A percentile compares a stretch with the other conserved stretches of the same genome.
These are phyloP conservation scores for Rhagologus leucostigma DNA, from an alignment of 2,113 vertebrate species.

Conservation along the genomic window DNA sequence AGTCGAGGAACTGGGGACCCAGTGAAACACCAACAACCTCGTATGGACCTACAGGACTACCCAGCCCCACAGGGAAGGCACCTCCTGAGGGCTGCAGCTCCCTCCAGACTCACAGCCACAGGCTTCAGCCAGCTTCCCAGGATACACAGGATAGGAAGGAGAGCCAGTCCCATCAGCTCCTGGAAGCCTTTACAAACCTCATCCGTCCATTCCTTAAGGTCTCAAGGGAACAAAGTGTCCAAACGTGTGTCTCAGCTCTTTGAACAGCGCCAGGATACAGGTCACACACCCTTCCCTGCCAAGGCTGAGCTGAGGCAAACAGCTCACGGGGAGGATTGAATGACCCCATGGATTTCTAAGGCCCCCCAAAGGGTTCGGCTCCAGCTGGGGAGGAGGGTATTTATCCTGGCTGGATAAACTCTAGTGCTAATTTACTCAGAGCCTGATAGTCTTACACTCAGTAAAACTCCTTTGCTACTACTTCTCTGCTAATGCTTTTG, in stretches of 20 bases:
- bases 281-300: neutral
- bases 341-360: neutral
- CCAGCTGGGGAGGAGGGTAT: neutral
- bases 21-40: neutral
- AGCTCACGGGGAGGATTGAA: rapidly evolving
- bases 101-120: neutral
- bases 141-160: neutral
- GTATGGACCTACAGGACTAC: neutral
- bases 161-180: neutral
- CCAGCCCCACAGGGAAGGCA: neutral
- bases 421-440: neutral
- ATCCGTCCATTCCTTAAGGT: neutral
- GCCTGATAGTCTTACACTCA: neutral
- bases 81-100: neutral
- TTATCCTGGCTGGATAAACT: neutral
- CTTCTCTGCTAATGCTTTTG: neutral
- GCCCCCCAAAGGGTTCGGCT: neutral
- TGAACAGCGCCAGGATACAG: neutral
- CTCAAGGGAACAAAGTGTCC: neutral
- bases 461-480: neutral
- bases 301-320: neutral
- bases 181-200: neutral
- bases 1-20: neutral
- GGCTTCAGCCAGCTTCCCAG: neutral
- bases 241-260: neutral